phyloP scores from a whole-genome alignment of 2,113 vertebrate species.

The Aphyosemion australe region DNA sequence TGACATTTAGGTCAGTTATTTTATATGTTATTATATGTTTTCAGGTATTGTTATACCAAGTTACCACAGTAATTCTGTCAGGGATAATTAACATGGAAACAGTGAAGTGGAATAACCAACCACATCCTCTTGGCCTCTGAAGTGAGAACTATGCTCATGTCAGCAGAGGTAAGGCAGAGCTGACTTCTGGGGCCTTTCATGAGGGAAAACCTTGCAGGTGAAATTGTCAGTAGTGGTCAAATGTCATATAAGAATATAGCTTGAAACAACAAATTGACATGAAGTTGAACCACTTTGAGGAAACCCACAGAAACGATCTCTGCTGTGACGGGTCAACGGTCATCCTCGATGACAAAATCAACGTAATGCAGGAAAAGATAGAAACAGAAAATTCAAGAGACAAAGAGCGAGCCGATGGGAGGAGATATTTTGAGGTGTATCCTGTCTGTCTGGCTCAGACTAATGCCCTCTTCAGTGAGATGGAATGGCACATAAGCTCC shows the following conservation, averaged over 20 bases:
- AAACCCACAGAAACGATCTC: neutral
- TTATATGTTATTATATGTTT: no score
- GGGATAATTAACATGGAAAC: no score
- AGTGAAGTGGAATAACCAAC: no score
- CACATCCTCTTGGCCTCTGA: neutral
- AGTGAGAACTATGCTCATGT: neutral
- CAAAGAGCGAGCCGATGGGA: slow-evolving; percentile 45
- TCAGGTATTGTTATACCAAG: no score
- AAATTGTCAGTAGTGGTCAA: no score
- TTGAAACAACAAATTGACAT: neutral
- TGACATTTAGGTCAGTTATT: no score
- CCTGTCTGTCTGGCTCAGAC: slow-evolving; percentile 72
- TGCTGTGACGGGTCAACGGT: no score
- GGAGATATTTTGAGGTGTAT: slow-evolving; percentile 79
- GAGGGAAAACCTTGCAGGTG: no score
- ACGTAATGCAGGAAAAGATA: slow-evolving; percentile 3
- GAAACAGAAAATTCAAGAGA: slow-evolving; percentile 38
- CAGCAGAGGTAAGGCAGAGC: no score
- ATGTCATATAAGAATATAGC: neutral
- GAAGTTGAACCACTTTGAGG: neutral
- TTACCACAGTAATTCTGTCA: no score
- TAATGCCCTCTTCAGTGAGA: slow-evolving; percentile 77
- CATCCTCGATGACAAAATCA: neutral
- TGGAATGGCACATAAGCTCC: slow-evolving; percentile 80
- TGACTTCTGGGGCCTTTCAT: no score